Conservation (phyloP, 2,888 invertebrate genomes). For the Calameuta idolon region DNA sequence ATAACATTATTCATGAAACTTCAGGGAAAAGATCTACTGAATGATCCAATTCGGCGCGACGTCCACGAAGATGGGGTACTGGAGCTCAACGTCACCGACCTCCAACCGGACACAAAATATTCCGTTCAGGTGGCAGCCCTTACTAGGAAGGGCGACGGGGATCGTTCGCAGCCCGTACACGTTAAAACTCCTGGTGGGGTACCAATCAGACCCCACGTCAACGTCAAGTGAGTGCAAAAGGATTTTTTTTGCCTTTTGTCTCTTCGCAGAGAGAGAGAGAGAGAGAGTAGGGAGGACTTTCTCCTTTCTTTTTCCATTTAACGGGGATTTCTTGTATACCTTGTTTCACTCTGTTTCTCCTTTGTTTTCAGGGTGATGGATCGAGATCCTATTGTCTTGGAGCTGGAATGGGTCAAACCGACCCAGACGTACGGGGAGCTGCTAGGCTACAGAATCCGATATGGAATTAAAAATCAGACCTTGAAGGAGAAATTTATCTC, state of each 20-base stretch:
- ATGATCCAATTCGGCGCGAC: slow-evolving; percentile 89
- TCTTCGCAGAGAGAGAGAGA: background rate
- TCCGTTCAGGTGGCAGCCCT: slow-evolving; percentile 95
- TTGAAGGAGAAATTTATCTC: slow-evolving; percentile 80
- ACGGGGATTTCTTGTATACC: background rate
- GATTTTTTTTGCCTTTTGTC: background rate
- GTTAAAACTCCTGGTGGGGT: slow-evolving; percentile 95
- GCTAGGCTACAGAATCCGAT: slow-evolving; percentile 86
- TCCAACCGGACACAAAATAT: slow-evolving; percentile 96
- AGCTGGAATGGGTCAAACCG: slow-evolving; percentile 93
- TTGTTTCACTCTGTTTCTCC: background rate
- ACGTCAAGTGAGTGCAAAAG: slow-evolving; percentile 75
- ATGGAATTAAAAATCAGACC: slow-evolving; percentile 86
- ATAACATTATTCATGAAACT: background rate
- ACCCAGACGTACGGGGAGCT: slow-evolving; percentile 90
- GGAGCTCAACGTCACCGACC: slow-evolving; percentile 86
- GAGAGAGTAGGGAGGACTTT: background rate
- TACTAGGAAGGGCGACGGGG: slow-evolving; percentile 97
- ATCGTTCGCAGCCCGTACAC: slow-evolving; percentile 85
- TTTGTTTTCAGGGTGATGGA: slow-evolving; percentile 77
- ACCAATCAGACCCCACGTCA: slow-evolving; percentile 85
- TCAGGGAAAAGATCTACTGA: slow-evolving; percentile 80
- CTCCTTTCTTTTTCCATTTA: background rate
- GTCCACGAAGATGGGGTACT: slow-evolving; percentile 83
- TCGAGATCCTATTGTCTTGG: slow-evolving; percentile 87